A percentile compares a stretch with the other conserved stretches of the same genome.
These are phyloP conservation scores for Amphilophus citrinellus DNA, from an alignment of 2,113 vertebrate genomes.

Conservation along the genomic window DNA sequence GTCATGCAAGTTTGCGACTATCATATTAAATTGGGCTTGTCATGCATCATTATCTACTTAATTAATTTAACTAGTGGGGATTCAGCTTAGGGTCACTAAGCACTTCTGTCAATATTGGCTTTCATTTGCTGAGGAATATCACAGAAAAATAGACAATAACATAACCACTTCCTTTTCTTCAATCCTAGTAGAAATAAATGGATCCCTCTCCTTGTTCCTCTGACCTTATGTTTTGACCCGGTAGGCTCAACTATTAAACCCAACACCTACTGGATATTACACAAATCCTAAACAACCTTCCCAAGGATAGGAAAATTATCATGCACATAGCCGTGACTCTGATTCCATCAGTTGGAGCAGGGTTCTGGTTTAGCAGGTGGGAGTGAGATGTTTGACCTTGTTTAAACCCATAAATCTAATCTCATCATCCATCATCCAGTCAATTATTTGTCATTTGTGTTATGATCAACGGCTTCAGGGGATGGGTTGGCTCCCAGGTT, in stretches of 20 bases:
- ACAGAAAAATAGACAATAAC: constrained; percentile 2
- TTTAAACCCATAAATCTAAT: constrained; percentile 81
- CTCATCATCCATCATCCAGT: constrained; percentile 79
- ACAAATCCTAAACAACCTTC: constrained; percentile 78
- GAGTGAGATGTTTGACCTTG: constrained; percentile 80
- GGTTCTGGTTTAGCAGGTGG: constrained; percentile 77
- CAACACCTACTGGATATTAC: constrained; percentile 76
- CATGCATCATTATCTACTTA: background rate
- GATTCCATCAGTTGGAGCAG: constrained; percentile 62
- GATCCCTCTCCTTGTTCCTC: constrained; percentile 47
- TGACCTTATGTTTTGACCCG: constrained; percentile 80
- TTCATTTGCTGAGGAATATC: background rate
- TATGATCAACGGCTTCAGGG: constrained; percentile 78
- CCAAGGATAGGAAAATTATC: constrained; percentile 77
- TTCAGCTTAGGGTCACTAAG: background rate
- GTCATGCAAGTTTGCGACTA: background rate
- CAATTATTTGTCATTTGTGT: constrained; percentile 82
- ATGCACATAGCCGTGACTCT: constrained; percentile 77
- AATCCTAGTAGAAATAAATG: constrained; percentile 44
- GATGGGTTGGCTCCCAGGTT: constrained; percentile 71
- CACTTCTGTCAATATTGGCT: background rate
- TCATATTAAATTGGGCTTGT: background rate
- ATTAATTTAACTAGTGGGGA: background rate
- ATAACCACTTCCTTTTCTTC: constrained; percentile 23
- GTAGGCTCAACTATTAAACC: constrained; percentile 74